Evolutionary conservation across 1,140 invertebrate species (phyloP).

Genomic region (Heliconius himera): DNA sequence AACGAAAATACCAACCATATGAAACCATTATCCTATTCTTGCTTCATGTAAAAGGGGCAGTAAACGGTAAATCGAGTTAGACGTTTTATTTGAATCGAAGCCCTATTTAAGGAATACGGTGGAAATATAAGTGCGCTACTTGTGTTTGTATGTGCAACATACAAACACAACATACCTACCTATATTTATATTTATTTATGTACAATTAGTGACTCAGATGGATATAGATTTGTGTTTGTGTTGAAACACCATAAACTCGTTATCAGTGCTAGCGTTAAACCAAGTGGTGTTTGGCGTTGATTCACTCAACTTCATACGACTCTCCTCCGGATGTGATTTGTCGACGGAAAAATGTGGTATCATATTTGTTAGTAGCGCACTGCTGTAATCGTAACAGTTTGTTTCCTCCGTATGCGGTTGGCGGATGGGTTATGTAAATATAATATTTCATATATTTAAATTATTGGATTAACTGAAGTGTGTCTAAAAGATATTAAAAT

Average conservation of each 20-base stretch:
- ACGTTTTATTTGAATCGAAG: constrained; percentile 43
- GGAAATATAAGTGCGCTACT: constrained; percentile 28
- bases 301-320: constrained; percentile 63
- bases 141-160: constrained; percentile 1
- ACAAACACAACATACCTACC: neutral
- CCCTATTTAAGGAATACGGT: constrained; percentile 39
- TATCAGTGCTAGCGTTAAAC: constrained; percentile 64
- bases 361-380: constrained; percentile 61
- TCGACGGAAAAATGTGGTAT: constrained; percentile 78
- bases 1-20: constrained; percentile 2
- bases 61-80: constrained; percentile 48
- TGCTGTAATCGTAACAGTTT: constrained; percentile 70
- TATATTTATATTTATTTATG: constrained; percentile 15
- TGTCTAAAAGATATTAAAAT: constrained; percentile 36
- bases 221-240: constrained; percentile 44
- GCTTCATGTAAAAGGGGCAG: constrained; percentile 42
- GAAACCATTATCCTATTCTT: constrained; percentile 50
- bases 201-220: constrained; percentile 47
- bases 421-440: constrained; percentile 56
- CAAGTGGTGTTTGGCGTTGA: constrained; percentile 59
- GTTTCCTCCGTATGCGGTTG: constrained; percentile 65
- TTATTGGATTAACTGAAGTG: constrained; percentile 33
- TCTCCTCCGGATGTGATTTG: constrained; percentile 80
- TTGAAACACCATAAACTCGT: constrained; percentile 54
- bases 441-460: constrained; percentile 38